Conservation (phyloP, 2,888 invertebrate species). For the Phyto melanocephala region DNA sequence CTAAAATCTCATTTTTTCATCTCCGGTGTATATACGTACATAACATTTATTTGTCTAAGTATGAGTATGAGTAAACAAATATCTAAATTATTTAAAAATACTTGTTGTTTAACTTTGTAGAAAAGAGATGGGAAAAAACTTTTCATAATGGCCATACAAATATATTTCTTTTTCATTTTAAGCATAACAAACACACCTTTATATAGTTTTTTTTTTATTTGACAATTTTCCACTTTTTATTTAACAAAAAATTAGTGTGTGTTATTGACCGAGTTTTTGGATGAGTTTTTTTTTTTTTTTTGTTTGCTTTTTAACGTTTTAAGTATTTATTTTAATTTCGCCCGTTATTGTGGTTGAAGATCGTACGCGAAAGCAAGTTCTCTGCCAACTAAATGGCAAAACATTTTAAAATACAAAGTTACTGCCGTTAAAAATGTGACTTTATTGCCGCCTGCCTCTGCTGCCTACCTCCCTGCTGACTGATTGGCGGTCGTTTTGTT, state of each 20-base stretch:
- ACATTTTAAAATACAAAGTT: constrained; percentile 64
- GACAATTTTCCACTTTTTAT: constrained; percentile 8
- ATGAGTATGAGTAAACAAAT: constrained; percentile 19
- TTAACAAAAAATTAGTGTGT: background rate
- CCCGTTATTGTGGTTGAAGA: constrained; percentile 58
- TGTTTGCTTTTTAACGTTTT: constrained; percentile 19
- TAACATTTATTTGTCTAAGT: constrained; percentile 11
- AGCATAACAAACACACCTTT: constrained; percentile 23
- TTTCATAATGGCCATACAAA: background rate
- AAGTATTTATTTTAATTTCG: constrained; percentile 6
- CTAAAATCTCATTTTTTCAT: too few relatives aligned
- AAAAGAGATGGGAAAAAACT: background rate
- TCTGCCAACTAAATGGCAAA: constrained; percentile 73
- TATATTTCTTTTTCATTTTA: background rate
- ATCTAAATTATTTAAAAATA: background rate
- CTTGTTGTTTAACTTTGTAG: background rate
- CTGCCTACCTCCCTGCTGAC: background rate
- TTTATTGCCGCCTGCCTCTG: constrained; percentile 40
- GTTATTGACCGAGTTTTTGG: constrained; percentile 12
- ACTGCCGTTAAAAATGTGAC: constrained; percentile 56
- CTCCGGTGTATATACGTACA: too few relatives aligned
- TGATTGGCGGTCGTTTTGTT: constrained; percentile 21
- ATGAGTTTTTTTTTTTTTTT: constrained; percentile 32
- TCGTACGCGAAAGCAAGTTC: constrained; percentile 74
- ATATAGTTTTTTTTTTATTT: constrained; percentile 2